Percentiles rank a stretch among this genome's conserved stretches.
These are phyloP conservation scores for Dendrocincla fuliginosa DNA, from an alignment of 2,797 vertebrate genomes.

Conservation along the genomic window DNA sequence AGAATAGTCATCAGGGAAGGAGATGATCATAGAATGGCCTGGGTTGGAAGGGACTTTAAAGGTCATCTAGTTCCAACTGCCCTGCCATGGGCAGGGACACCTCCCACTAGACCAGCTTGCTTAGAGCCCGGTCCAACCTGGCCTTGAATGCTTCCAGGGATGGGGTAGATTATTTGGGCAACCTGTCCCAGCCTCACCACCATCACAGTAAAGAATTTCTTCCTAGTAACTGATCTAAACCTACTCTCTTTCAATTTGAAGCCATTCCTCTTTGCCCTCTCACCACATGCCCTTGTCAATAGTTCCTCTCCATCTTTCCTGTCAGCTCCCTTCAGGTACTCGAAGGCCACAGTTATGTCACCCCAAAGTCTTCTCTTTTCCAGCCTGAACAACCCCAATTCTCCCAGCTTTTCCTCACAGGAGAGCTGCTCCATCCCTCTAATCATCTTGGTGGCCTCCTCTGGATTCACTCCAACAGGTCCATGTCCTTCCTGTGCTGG, in stretches of 20 bases:
- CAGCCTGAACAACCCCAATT: not conserved
- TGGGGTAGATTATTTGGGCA: not conserved
- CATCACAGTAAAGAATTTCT: not conserved
- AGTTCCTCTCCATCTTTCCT: not conserved
- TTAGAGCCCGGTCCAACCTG: not conserved
- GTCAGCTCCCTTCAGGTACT: not conserved
- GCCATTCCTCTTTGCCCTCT: not conserved
- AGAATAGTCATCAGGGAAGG: not conserved
- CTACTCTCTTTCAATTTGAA: not conserved
- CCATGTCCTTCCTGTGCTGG: rapidly evolving
- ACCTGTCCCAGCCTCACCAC: not conserved
- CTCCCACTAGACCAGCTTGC: not conserved
- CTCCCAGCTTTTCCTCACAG: not conserved
- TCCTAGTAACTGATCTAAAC: not conserved
- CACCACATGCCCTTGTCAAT: not conserved
- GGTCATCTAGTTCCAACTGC: not conserved
- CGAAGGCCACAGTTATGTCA: not conserved
- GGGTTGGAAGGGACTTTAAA: not conserved
- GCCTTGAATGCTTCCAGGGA: not conserved
- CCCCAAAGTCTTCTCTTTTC: not conserved
- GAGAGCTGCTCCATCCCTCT: not conserved
- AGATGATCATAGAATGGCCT: not conserved
- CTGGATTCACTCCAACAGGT: not conserved
- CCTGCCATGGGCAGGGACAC: not conserved
- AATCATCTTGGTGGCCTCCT: not conserved